Conservation (phyloP, 1,140 invertebrate species). For the Lepidotrigona ventralis region DNA sequence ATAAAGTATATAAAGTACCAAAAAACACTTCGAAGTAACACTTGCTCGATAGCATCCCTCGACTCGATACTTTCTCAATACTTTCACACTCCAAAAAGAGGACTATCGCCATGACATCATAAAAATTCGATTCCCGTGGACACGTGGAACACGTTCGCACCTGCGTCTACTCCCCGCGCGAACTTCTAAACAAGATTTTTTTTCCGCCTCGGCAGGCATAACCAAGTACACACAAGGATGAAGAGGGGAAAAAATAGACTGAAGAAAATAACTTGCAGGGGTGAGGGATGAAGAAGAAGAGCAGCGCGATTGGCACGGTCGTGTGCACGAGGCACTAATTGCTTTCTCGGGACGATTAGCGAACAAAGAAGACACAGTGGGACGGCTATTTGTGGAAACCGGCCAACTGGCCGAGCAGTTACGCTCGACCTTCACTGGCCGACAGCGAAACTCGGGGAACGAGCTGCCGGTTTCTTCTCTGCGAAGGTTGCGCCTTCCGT, state of each 20-base stretch:
- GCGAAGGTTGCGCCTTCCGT: slow-evolving; percentile 43
- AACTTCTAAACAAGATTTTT: neutral
- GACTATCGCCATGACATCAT: neutral
- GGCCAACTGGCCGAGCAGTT: slow-evolving; percentile 53
- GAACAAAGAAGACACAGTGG: slow-evolving; percentile 62
- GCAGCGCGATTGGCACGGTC: neutral
- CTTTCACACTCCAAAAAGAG: neutral
- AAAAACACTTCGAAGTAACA: neutral
- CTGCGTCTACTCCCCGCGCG: too few species aligned
- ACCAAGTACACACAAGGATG: neutral
- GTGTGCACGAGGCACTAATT: slow-evolving; percentile 48
- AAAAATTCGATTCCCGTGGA: neutral
- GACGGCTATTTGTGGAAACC: slow-evolving; percentile 64
- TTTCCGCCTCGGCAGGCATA: neutral
- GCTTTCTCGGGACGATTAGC: slow-evolving; percentile 58
- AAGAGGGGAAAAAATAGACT: neutral
- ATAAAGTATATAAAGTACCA: too few species aligned
- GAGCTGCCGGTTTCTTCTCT: slow-evolving; percentile 59
- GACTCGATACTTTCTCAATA: neutral
- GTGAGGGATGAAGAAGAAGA: neutral
- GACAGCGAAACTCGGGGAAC: slow-evolving; percentile 51
- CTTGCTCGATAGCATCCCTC: neutral
- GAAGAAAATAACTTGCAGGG: neutral
- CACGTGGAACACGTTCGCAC: neutral
- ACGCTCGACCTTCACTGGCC: slow-evolving; percentile 62